Percentiles rank a stretch among this genome's conserved stretches.
Evolutionary conservation across 2,113 vertebrate genomes (phyloP).

Genomic region (Bos javanicus): DNA sequence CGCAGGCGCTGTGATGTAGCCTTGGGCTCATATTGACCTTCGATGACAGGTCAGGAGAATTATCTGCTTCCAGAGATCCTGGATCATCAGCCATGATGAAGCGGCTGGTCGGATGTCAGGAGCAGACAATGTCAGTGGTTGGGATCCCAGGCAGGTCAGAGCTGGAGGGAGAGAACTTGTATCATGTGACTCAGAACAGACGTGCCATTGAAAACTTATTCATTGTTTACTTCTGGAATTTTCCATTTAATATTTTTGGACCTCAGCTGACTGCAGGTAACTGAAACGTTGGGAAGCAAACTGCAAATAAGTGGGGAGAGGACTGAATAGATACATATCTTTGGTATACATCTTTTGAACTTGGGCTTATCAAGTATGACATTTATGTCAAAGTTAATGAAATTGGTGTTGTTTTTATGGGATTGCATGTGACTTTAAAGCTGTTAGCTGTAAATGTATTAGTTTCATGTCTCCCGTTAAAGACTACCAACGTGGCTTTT

Average conservation of each 20-base stretch:
- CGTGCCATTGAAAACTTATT: background rate
- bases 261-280: background rate
- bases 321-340: background rate
- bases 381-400: background rate
- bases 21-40: background rate
- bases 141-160: background rate
- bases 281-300: background rate
- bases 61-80: background rate
- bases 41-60: background rate
- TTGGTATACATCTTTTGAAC: background rate
- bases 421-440: background rate
- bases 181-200: background rate
- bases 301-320: background rate
- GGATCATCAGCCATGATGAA: background rate
- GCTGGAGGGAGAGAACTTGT: background rate
- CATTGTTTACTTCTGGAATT: background rate
- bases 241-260: background rate
- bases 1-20: background rate
- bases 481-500: background rate
- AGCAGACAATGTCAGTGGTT: background rate
- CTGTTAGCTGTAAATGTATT: background rate
- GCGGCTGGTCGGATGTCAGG: background rate
- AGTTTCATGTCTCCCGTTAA: background rate
- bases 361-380: background rate
- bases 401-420: background rate